These are phyloP conservation scores for Heliconius nattereri DNA, from an alignment of 1,140 invertebrate genomes.

Conservation along the genomic window DNA sequence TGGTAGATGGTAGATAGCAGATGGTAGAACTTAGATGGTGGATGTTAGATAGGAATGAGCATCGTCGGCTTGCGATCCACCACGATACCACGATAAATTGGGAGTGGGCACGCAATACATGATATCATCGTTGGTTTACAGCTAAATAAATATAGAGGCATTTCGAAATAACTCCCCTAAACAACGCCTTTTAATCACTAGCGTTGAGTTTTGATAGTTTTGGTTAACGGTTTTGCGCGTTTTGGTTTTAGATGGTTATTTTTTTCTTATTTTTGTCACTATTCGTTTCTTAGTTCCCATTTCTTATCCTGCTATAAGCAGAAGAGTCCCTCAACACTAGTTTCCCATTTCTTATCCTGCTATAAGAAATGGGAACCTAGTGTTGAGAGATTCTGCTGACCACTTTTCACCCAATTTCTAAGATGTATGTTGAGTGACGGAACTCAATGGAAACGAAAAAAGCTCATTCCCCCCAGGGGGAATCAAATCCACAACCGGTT, in stretches of 20 bases:
- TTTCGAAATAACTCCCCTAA: constrained; percentile 6
- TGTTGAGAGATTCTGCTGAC: too few relatives aligned
- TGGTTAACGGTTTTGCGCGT: neutral
- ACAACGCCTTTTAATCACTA: neutral
- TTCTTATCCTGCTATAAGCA: too few relatives aligned
- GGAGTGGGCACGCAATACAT: constrained; percentile 12
- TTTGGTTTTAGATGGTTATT: neutral
- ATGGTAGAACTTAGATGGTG: constrained; percentile 15
- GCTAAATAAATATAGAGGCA: constrained; percentile 15
- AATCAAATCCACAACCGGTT: too few relatives aligned
- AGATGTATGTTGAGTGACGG: too few relatives aligned
- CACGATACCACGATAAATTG: constrained; percentile 20
- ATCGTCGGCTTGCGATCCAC: constrained; percentile 22
- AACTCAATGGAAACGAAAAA: too few relatives aligned
- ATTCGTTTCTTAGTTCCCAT: too few relatives aligned
- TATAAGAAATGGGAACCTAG: too few relatives aligned
- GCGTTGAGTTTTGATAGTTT: neutral
- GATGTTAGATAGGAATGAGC: constrained; percentile 23
- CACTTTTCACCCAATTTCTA: too few relatives aligned
- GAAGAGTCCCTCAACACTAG: too few relatives aligned
- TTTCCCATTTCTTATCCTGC: too few relatives aligned
- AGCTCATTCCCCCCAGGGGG: too few relatives aligned
- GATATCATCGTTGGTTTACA: constrained; percentile 30
- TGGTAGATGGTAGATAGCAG: neutral
- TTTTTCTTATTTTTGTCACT: too few relatives aligned